These are phyloP conservation scores for Cetoscarus ocellatus DNA, from an alignment of 2,797 vertebrate genomes.

Conservation along the genomic window DNA sequence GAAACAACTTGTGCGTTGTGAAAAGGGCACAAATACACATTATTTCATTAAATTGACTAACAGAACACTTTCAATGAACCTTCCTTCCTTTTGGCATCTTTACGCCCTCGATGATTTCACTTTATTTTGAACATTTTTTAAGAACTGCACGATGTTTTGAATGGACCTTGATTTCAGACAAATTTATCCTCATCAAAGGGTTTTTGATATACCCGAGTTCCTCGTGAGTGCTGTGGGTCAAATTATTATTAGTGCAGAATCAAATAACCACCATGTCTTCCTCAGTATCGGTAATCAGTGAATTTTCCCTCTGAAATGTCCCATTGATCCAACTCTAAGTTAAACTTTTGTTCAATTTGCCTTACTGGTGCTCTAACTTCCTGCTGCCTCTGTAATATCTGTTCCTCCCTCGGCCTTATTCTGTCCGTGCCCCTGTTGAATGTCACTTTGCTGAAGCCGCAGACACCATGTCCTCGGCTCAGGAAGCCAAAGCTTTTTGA, in stretches of 20 bases:
- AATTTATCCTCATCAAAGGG: not conserved
- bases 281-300: too few species aligned
- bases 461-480: constrained; percentile 25
- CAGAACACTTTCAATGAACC: not conserved
- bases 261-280: too few species aligned
- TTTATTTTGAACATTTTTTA: not conserved
- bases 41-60: constrained; percentile 18
- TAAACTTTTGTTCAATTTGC: not conserved
- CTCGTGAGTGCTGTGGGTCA: too few species aligned
- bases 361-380: not conserved
- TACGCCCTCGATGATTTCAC: not conserved
- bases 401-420: not conserved
- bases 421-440: not conserved
- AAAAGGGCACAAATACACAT: constrained; percentile 16
- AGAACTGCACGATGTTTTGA: not conserved
- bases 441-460: constrained; percentile 7
- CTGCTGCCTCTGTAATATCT: not conserved
- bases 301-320: not conserved
- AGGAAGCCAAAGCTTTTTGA: constrained; percentile 34
- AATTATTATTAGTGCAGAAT: too few species aligned
- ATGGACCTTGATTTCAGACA: not conserved
- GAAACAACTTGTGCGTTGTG: not conserved
- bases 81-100: constrained; percentile 4
- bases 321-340: not conserved
- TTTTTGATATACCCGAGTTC: too few species aligned